phyloP scores from a whole-genome alignment of 23 tunicate species.

The Phallusia fumigata region DNA sequence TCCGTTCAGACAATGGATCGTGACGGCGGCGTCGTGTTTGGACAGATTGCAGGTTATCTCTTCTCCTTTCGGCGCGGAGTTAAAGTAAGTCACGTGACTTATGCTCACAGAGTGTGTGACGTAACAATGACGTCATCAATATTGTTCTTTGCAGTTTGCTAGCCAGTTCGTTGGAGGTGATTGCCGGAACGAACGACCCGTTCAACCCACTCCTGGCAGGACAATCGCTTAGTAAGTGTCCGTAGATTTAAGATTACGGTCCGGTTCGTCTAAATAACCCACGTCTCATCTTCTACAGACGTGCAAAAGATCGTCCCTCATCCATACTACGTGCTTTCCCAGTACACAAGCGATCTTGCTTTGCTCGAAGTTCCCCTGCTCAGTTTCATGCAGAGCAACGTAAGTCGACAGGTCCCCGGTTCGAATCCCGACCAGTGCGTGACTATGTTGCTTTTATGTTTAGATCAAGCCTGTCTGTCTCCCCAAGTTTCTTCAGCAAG shows the following conservation, averaged over 20 bases:
- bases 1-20: constrained; percentile 70
- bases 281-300: constrained; percentile 26
- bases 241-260: background rate
- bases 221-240: constrained; percentile 28
- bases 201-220: constrained; percentile 29
- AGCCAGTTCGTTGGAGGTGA: constrained; percentile 39
- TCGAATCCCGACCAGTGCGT: background rate
- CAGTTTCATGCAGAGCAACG: constrained; percentile 14
- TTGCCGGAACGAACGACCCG: constrained; percentile 42
- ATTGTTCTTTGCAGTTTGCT: constrained; percentile 21
- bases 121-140: background rate
- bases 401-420: constrained; percentile 8
- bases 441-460: background rate
- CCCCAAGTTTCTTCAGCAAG: constrained; percentile 31
- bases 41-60: constrained; percentile 19
- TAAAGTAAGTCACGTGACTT: constrained; percentile 36
- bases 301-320: constrained; percentile 55
- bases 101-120: background rate
- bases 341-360: constrained; percentile 64
- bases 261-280: background rate
- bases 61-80: constrained; percentile 11
- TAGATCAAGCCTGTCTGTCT: constrained; percentile 65
- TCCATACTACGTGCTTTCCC: constrained; percentile 49
- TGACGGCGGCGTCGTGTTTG: constrained; percentile 83
- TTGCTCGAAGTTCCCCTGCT: constrained; percentile 31